Evolutionary conservation across 2,113 vertebrate genomes (phyloP).

Genomic region (Mastomys coucha): DNA sequence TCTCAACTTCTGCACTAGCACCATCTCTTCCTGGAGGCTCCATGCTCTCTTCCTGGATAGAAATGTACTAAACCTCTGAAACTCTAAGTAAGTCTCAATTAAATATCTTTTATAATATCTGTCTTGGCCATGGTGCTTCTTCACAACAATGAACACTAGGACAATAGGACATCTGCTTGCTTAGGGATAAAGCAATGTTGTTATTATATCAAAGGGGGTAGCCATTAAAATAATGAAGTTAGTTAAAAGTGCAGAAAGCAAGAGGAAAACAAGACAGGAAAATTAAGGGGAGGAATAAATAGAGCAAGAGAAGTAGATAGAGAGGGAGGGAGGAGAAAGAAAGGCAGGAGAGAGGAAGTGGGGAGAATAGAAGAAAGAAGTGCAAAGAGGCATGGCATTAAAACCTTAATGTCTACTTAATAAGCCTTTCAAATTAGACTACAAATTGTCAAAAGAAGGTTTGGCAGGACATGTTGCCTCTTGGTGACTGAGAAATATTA

Average conservation of each 20-base stretch:
- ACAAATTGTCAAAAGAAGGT: neutral
- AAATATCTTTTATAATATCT: neutral
- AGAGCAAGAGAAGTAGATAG: neutral
- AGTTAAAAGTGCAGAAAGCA: neutral
- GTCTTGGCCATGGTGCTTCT: neutral
- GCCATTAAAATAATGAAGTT: neutral
- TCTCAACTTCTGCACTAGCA: neutral
- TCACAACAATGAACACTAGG: neutral
- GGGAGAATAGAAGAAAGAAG: too few species aligned
- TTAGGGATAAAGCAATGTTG: neutral
- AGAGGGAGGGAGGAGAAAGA: neutral
- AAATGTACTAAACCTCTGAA: neutral
- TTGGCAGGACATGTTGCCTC: neutral
- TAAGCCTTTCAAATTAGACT: neutral
- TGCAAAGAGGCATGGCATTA: neutral
- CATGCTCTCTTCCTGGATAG: neutral
- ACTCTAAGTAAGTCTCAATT: neutral
- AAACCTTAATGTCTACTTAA: neutral
- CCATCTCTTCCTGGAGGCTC: neutral
- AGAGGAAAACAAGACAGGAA: fast-evolving
- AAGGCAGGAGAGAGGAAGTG: too few species aligned
- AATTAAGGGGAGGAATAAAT: fast-evolving
- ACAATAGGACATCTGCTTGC: neutral
- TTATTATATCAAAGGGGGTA: neutral
- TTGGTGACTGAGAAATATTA: neutral